Base-by-base conservation (phyloP, 64 coral and sea anemone genomes). In the Anthopleura sola region DNA sequence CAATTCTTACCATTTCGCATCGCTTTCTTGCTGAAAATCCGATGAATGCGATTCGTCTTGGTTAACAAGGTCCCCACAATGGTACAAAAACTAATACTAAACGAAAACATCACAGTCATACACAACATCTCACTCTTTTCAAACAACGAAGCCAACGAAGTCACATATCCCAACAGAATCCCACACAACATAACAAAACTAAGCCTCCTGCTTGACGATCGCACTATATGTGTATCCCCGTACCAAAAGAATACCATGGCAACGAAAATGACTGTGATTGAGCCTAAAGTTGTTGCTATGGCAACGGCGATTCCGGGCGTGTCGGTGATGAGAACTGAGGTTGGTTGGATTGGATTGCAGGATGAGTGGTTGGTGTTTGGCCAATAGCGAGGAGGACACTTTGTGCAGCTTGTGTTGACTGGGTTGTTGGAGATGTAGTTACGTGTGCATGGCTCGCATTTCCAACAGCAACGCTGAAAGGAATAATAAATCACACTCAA, bases 11-110 rank as follows among this genome's bases (percentile, higher is more conserved):
- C 95, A 69, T 93, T 93, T 75, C 81, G 80, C 91, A 93, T 90
- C 19, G 91, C 88, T 34, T 87, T 91, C 88, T 93, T 97, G 40
- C 91, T 97, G 79, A 93, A 93, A 78, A 97, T 88, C 77, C 95
- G 58, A 47, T 93, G 88, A 74, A 93, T 93, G 55, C 95, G 85
- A 58, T 97, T 97, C 33, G 95, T 97, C 68, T 93, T 97, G 13
- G 88, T 85, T 7, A 97, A 29, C 24, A 97, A 51, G 19, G 95
- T 93, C 21, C 91, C 95, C 16, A 93, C 91, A 55, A 97, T 26
- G 39, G 89, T 66, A 89, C 95, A 82, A 69, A 91, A 91, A 9
- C 91, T 88, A 37, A 87, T 84, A 62, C 91, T 94, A 82, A 86
- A 93, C 40, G 80, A 83, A 64, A 91, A 98, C 19, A 94, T 60